These are phyloP conservation scores for Echiichthys vipera DNA, from an alignment of 2,797 vertebrate species.

Conservation along the genomic window DNA sequence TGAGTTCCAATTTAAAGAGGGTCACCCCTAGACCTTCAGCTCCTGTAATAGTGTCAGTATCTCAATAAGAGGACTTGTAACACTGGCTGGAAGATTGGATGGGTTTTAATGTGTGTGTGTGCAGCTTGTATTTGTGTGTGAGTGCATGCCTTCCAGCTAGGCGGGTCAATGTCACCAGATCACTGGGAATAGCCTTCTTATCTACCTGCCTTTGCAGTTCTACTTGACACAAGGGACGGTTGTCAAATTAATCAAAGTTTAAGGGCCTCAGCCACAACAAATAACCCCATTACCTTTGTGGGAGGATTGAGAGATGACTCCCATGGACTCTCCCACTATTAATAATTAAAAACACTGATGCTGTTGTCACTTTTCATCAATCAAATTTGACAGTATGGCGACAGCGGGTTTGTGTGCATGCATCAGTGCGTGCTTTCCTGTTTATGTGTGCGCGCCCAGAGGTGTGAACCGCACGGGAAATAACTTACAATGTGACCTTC, in stretches of 20 bases:
- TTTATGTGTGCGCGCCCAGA: neutral
- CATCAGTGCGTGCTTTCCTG: neutral
- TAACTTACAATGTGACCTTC: constrained; percentile 62
- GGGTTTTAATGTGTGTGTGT: constrained; percentile 33
- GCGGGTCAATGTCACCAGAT: constrained; percentile 78
- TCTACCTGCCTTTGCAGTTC: constrained; percentile 69
- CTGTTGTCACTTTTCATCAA: constrained; percentile 84
- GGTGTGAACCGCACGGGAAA: constrained; percentile 17
- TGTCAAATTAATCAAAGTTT: constrained; percentile 85
- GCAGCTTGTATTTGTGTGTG: constrained; percentile 30
- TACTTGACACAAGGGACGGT: constrained; percentile 76
- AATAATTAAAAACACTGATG: constrained; percentile 87
- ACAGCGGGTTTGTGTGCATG: constrained; percentile 21
- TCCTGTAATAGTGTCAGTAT: constrained; percentile 52
- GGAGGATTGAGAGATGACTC: constrained; percentile 78
- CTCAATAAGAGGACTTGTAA: constrained; percentile 47
- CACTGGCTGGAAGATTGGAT: constrained; percentile 40
- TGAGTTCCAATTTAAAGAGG: constrained; percentile 47
- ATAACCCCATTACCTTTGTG: constrained; percentile 81
- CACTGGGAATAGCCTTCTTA: constrained; percentile 78
- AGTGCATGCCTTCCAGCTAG: constrained; percentile 36
- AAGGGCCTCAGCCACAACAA: constrained; percentile 78
- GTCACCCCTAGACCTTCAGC: constrained; percentile 59
- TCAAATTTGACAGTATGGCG: constrained; percentile 68
- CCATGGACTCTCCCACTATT: constrained; percentile 70